Evolutionary conservation across 2,113 vertebrate species (phyloP), one percentile per base, ranked within the genome.

Genomic region (Chionomys nivalis): DNA sequence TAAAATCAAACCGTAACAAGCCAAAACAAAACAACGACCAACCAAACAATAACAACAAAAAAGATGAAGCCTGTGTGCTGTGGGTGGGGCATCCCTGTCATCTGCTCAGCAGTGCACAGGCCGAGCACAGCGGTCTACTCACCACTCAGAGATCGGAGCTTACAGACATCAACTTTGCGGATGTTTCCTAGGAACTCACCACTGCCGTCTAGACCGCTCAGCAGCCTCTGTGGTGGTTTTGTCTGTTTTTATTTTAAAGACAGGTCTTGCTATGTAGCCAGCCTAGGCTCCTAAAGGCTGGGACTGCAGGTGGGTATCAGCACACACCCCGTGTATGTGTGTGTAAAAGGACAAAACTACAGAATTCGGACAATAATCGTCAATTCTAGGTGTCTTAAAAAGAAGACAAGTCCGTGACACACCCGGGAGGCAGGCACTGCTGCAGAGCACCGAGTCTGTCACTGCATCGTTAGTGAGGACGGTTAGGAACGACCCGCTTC

Each of bases 381-480:
- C 87, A 94, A 88, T 70, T 97, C 79, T 91, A 82, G 33, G 92
- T n/a, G 96, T 90, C 92, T 93, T 87, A 91, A 86, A 58, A 94
- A 97, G 66, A 97, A 93, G 92, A 81, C n/a, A 47, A 24, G 21
- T 24, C 1, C 16, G 58, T 58, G 31, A 89, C 77, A 33, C 96
- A 97, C 28, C 36, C 92, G 93, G 93, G 98, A 98, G 58, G 19
- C 58, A 98, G 97, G 97, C 98, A 98, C 97, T 94, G 52, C 12
- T 93, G 77, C 93, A 91, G 73, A 97, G 96, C 76, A 95, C 87
- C 90, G 82, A 90, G 81, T 95, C 96, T 97, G 96, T 94, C 97
- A 98, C 96, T 87, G 31, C 95, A 96, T 97, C 33, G 94, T 93
- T 90, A 97, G 96, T 63, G 96, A 88, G 87, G 96, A 97, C 87